Conservation (phyloP, 2,797 vertebrate species). For the Pteronotus mesoamericanus region DNA sequence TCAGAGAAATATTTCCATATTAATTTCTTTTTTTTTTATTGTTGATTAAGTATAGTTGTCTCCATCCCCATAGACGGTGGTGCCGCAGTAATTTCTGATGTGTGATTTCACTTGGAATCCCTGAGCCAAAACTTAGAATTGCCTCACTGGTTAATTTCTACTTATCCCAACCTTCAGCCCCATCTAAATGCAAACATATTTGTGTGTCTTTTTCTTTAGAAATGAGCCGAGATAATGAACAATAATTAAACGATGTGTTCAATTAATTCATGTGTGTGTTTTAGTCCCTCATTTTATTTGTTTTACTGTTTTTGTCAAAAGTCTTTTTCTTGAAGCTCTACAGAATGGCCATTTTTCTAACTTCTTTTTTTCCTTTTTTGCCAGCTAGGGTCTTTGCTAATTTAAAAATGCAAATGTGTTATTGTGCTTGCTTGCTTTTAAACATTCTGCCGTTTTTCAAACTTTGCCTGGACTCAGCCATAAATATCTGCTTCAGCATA, state of each 20-base stretch:
- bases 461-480: not conserved
- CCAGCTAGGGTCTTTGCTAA: not conserved
- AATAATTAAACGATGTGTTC: constrained; percentile 66
- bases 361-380: constrained; percentile 6
- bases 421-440: not conserved
- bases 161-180: not conserved
- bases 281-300: constrained; percentile 41
- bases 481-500: not conserved
- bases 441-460: not conserved
- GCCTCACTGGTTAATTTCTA: constrained; percentile 56
- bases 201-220: constrained; percentile 66
- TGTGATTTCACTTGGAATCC: constrained; percentile 60
- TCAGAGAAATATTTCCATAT: not conserved
- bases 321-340: constrained; percentile 62
- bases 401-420: constrained; percentile 33
- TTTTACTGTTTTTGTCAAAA: constrained; percentile 73
- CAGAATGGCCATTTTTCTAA: not conserved
- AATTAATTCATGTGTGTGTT: constrained; percentile 64
- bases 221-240: constrained; percentile 70
- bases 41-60: too few relatives aligned
- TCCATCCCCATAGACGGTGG: too few relatives aligned
- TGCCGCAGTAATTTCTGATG: too few relatives aligned
- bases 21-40: too few relatives aligned
- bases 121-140: not conserved
- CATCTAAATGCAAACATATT: not conserved